Base-by-base conservation (phyloP, 2,113 vertebrate species). In the Pelecanus crispus region DNA sequence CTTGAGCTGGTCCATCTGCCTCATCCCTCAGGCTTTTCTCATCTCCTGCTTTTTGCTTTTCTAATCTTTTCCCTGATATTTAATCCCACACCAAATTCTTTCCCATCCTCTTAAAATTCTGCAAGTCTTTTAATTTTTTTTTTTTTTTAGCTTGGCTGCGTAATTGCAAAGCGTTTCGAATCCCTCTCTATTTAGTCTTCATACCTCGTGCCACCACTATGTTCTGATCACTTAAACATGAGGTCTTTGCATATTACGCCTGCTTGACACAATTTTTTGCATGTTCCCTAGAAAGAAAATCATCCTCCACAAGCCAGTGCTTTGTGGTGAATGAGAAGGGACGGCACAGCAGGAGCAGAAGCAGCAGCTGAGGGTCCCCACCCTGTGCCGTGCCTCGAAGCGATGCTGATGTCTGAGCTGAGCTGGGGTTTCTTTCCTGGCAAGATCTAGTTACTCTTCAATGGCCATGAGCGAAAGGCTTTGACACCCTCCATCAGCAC, bases 391-490 rank as follows among this genome's bases (percentile, higher is more conserved):
- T 3, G 5, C 62, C 67, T 75, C 2, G 1, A 34, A 45, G 61
- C 0, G 17, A 24, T 2, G 16, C 59, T 24, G 38, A 28, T 36
- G 36, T 11, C 55, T 59, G 68, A 47, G 59, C 34, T 0, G 2
- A 63, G 47, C 68, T 61, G 68, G 44, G 22, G 17, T 74, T 73
- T 59, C 58, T 68, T 40, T 26, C 63, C 44, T 2, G 17, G 44
- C 10, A 68, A 0, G 50, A n/a, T 42, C 68, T 32, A 6, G 26
- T 53, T 17, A 22, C 81, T 63, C 31, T 17, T 83, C 38, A 63
- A 6, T 5, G 28, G 47, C 62, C 0, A 0, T 2, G 8, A 44
- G 32, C 3, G 7, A 92, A 80, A 80, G 52, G 62, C 29, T 80
- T 72, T 34, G 15, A 36, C 42, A 28, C 17, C 36, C 21, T 58